A percentile compares a stretch with the other conserved stretches of the same genome.
Evolutionary conservation across 2,797 vertebrate genomes (phyloP).

Genomic region (Lates japonicus): DNA sequence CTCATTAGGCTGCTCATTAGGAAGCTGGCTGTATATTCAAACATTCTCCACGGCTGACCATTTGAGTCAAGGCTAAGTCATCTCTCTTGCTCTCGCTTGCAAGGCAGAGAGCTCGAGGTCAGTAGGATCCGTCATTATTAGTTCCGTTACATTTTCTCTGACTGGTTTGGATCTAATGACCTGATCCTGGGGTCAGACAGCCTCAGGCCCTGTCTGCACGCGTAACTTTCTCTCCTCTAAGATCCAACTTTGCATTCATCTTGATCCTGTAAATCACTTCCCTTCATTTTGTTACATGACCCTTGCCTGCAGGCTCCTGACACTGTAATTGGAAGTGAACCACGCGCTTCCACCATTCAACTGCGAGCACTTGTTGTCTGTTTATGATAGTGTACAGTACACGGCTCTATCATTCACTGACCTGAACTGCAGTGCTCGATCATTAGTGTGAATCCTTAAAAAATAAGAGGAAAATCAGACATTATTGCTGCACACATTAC

Average conservation of each 20-base stretch:
- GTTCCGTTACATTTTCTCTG: constrained; percentile 68
- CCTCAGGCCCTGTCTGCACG: constrained; percentile 47
- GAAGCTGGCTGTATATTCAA: constrained; percentile 62
- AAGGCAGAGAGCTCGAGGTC: constrained; percentile 59
- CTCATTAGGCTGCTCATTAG: constrained; percentile 79
- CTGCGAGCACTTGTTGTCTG: neutral
- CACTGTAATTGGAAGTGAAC: constrained; percentile 35
- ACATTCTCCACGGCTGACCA: constrained; percentile 63
- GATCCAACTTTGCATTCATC: constrained; percentile 33
- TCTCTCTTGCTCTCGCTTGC: constrained; percentile 43
- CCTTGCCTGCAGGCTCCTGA: constrained; percentile 38
- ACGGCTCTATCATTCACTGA: neutral
- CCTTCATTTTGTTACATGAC: constrained; percentile 32
- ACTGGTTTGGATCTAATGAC: constrained; percentile 63
- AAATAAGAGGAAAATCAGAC: neutral
- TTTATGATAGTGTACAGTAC: neutral
- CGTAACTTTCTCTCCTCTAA: constrained; percentile 31
- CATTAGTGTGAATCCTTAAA: neutral
- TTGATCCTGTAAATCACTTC: constrained; percentile 38
- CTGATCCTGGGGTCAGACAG: constrained; percentile 59
- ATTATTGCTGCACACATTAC: neutral
- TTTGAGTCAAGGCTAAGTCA: constrained; percentile 67
- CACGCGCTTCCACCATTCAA: constrained; percentile 11
- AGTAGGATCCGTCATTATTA: constrained; percentile 69
- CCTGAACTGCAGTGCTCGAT: neutral